phyloP scores from a whole-genome alignment of 2,113 vertebrate species.

The Notarius lentiginosus region DNA sequence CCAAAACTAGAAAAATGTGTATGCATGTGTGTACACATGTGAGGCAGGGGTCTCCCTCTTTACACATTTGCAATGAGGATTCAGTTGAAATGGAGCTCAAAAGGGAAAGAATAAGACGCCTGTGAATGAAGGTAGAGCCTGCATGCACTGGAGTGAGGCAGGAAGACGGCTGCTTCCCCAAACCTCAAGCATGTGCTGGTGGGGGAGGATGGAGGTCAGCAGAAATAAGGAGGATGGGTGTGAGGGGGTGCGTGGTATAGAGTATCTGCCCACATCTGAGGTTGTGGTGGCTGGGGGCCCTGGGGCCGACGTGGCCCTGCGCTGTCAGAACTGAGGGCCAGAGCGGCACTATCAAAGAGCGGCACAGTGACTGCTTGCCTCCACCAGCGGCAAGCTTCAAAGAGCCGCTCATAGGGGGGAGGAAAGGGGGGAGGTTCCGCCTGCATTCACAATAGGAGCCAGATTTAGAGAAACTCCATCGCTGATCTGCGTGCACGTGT shows the following conservation, averaged over 20 bases:
- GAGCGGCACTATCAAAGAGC: constrained; percentile 81
- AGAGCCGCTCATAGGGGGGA: constrained; percentile 74
- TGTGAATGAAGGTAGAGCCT: constrained; percentile 50
- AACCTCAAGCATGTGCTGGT: constrained; percentile 75
- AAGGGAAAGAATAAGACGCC: not conserved
- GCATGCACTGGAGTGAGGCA: not conserved
- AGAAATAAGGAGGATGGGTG: not conserved
- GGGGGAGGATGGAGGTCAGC: not conserved
- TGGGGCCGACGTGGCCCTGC: constrained; percentile 66
- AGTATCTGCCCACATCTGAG: constrained; percentile 85
- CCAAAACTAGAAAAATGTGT: not conserved
- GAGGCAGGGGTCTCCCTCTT: not conserved
- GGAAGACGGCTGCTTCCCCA: constrained; percentile 58
- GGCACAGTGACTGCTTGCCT: constrained; percentile 80
- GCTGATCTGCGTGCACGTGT: constrained; percentile 17
- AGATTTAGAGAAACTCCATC: constrained; percentile 56
- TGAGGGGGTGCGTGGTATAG: constrained; percentile 47
- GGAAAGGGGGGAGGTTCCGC: constrained; percentile 38
- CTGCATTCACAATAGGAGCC: constrained; percentile 55
- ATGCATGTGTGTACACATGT: not conserved
- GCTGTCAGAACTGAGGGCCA: constrained; percentile 69
- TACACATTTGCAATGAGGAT: not conserved
- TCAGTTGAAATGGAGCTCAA: not conserved
- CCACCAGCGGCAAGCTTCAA: constrained; percentile 87
- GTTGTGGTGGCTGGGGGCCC: constrained; percentile 75